A percentile compares a stretch with the other conserved stretches of the same genome.
These are phyloP conservation scores for Metacarcinus magister DNA, from an alignment of 2,888 invertebrate genomes.

Conservation along the genomic window DNA sequence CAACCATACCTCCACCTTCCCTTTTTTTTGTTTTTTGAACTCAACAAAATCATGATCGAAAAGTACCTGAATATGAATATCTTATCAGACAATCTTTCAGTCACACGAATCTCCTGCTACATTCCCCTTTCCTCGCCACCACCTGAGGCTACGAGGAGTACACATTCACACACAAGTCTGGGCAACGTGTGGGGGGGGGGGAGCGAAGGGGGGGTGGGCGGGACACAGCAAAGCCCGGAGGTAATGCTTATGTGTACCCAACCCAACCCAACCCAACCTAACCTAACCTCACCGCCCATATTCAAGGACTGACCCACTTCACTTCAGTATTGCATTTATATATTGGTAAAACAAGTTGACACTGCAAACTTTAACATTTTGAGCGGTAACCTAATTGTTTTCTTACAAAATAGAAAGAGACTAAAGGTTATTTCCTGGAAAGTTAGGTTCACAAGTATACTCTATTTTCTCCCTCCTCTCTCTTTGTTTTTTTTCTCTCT, in stretches of 20 bases:
- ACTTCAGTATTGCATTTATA: background rate
- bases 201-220: background rate
- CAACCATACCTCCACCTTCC: too few relatives aligned
- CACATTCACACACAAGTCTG: background rate
- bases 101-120: too few relatives aligned
- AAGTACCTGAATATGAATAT: too few relatives aligned
- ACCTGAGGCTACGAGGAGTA: too few relatives aligned
- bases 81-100: too few relatives aligned
- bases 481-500: background rate
- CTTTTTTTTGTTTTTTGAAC: too few relatives aligned
- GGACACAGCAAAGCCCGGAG: background rate
- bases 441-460: background rate
- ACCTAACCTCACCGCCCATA: background rate
- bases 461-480: background rate
- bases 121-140: too few relatives aligned
- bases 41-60: too few relatives aligned
- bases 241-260: background rate
- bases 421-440: constrained; percentile 23
- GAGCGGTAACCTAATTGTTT: background rate
- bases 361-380: background rate
- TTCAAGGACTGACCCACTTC: background rate
- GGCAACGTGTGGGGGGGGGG: background rate
- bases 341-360: background rate
- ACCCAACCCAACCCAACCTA: background rate
- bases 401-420: background rate